Percentiles rank a stretch among this genome's conserved stretches.
Evolutionary conservation across 2,113 vertebrate species (phyloP).

Genomic region (Anhinga anhinga): DNA sequence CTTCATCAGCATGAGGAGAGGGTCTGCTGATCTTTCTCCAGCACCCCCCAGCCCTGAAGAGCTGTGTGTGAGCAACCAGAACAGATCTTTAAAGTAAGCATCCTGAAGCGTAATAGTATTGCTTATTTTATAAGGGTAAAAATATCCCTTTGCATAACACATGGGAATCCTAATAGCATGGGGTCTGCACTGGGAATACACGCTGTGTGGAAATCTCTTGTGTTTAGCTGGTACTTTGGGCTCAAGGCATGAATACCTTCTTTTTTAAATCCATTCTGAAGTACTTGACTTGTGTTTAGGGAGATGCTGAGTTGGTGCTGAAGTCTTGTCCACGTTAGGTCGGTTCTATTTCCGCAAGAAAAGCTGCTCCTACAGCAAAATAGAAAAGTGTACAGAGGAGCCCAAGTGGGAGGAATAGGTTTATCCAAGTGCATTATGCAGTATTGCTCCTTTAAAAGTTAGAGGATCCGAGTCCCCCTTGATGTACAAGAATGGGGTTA

Average conservation of each 20-base stretch:
- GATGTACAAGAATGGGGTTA: background rate
- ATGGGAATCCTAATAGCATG: background rate
- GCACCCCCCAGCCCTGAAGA: background rate
- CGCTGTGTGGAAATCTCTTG: background rate
- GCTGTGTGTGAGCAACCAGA: background rate
- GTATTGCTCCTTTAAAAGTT: background rate
- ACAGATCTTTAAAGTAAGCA: background rate
- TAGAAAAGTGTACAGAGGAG: accelerated
- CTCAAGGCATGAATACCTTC: background rate
- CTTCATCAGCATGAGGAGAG: background rate
- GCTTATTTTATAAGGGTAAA: background rate
- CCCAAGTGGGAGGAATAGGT: background rate
- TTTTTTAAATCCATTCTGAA: background rate
- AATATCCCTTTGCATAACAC: background rate
- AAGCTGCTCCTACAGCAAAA: background rate
- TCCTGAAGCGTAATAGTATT: background rate
- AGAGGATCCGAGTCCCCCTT: background rate
- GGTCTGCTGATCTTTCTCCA: background rate
- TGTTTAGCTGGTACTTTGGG: background rate
- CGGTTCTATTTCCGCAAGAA: background rate
- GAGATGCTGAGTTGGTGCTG: background rate
- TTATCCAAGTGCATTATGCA: background rate
- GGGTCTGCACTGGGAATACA: background rate
- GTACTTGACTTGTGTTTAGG: background rate
- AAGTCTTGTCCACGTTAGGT: background rate